These are phyloP conservation scores for Numenius arquata DNA, from an alignment of 2,113 vertebrate species.

Conservation along the genomic window DNA sequence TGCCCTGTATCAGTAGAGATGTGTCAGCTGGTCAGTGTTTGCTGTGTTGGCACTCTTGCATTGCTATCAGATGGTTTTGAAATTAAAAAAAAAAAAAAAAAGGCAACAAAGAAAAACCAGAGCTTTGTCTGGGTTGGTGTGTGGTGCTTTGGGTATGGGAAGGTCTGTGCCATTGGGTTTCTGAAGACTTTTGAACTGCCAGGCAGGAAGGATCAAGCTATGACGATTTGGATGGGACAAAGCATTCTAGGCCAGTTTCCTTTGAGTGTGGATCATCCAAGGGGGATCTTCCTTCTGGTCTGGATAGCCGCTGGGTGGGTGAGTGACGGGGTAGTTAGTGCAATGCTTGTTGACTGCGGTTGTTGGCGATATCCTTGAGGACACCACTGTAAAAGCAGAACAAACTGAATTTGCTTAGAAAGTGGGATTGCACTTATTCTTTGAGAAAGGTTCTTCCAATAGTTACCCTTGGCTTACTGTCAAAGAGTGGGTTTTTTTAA, in stretches of 20 bases:
- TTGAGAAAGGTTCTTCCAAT: too few species aligned
- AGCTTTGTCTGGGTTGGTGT: not conserved
- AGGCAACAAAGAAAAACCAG: not conserved
- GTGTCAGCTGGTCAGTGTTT: conserved; percentile 46
- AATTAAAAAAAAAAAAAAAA: not conserved
- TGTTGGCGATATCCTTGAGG: not conserved
- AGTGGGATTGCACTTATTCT: not conserved
- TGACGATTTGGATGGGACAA: not conserved
- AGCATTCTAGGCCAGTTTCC: not conserved
- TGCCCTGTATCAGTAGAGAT: conserved; percentile 2
- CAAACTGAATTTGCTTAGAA: not conserved
- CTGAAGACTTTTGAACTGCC: not conserved
- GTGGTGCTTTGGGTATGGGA: not conserved
- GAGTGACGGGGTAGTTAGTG: not conserved
- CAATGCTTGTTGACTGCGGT: not conserved
- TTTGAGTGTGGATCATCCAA: not conserved
- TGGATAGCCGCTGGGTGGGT: not conserved
- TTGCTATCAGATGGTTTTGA: not conserved
- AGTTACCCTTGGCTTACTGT: not conserved
- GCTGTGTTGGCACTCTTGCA: not conserved
- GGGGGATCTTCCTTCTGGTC: not conserved
- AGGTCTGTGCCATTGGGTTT: not conserved
- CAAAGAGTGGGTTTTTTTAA: not conserved
- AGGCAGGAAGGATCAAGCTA: not conserved
- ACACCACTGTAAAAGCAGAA: not conserved